These are phyloP conservation scores for Agriopis marginaria DNA, from an alignment of 2,888 invertebrate genomes.

Conservation along the genomic window DNA sequence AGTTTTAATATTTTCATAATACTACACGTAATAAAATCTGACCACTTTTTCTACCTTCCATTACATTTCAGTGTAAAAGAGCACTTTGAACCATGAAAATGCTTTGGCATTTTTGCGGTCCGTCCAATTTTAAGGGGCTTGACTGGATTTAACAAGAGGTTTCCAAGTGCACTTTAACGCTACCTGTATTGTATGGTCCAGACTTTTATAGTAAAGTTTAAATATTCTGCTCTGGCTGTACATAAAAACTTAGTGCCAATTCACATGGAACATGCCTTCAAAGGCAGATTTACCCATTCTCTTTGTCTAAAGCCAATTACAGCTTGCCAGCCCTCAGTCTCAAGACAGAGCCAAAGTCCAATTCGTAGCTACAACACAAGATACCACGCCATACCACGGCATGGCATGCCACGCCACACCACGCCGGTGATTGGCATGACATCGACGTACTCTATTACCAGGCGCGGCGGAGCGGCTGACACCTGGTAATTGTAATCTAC, in stretches of 20 bases:
- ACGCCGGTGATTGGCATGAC: conserved; percentile 23
- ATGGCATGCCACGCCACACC: not conserved
- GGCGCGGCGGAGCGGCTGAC: conserved; percentile 46
- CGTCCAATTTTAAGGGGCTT: not conserved
- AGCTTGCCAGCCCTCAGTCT: conserved; percentile 6
- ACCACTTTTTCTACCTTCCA: too few species aligned
- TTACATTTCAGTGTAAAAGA: too few species aligned
- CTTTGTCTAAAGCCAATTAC: conserved; percentile 9
- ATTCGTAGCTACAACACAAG: conserved; percentile 12
- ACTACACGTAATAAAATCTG: too few species aligned
- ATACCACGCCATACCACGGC: conserved; percentile 7
- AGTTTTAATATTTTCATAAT: too few species aligned
- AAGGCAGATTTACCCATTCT: not conserved
- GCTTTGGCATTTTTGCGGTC: not conserved
- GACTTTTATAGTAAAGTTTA: not conserved
- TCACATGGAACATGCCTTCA: not conserved
- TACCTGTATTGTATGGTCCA: not conserved
- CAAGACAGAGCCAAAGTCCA: conserved; percentile 19
- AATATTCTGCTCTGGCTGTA: not conserved
- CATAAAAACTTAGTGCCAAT: not conserved
- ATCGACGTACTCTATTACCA: conserved; percentile 37
- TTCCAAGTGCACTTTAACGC: not conserved
- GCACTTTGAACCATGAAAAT: not conserved
- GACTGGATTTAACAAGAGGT: not conserved
- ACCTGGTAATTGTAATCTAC: conserved; percentile 50